These are phyloP conservation scores for Diorhabda sublineata DNA, from an alignment of 1,140 invertebrate species.

Conservation along the genomic window DNA sequence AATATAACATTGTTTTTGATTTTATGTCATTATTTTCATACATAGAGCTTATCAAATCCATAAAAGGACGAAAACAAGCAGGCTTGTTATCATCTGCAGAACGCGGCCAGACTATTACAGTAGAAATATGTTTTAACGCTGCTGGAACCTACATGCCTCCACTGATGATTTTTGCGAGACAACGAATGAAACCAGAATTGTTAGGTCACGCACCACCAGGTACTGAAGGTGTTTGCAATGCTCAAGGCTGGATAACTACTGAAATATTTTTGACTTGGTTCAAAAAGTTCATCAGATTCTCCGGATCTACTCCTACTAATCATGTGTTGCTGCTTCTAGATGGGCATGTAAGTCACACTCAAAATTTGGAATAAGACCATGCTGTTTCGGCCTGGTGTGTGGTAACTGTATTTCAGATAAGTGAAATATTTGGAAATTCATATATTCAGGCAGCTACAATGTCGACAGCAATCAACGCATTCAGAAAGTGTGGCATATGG, in stretches of 20 bases:
- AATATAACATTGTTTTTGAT: slow-evolving; percentile 19
- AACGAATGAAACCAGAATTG: slow-evolving; percentile 33
- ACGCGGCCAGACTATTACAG: slow-evolving; percentile 14
- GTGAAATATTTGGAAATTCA: slow-evolving; percentile 4
- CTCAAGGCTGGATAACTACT: slow-evolving; percentile 38
- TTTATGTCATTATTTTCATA: background rate
- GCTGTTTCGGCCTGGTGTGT: background rate
- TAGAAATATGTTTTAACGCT: slow-evolving; percentile 24
- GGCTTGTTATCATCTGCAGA: slow-evolving; percentile 18
- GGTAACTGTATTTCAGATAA: too few relatives aligned
- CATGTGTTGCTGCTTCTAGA: slow-evolving; percentile 36
- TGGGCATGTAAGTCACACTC: slow-evolving; percentile 36
- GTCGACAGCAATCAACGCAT: slow-evolving; percentile 7
- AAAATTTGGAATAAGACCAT: slow-evolving; percentile 39
- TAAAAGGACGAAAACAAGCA: slow-evolving; percentile 20
- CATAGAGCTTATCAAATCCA: slow-evolving; percentile 10
- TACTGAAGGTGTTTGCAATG: slow-evolving; percentile 29
- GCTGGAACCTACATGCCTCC: slow-evolving; percentile 35
- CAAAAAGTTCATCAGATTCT: slow-evolving; percentile 37
- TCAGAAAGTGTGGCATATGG: slow-evolving; percentile 11
- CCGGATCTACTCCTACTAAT: slow-evolving; percentile 24
- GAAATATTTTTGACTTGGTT: slow-evolving; percentile 42
- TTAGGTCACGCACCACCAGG: slow-evolving; percentile 27
- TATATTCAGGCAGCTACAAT: slow-evolving; percentile 10
- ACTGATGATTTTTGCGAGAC: slow-evolving; percentile 35